These are phyloP conservation scores for Trididemnum nubilum DNA, from an alignment of 23 tunicate species.

Conservation along the genomic window DNA sequence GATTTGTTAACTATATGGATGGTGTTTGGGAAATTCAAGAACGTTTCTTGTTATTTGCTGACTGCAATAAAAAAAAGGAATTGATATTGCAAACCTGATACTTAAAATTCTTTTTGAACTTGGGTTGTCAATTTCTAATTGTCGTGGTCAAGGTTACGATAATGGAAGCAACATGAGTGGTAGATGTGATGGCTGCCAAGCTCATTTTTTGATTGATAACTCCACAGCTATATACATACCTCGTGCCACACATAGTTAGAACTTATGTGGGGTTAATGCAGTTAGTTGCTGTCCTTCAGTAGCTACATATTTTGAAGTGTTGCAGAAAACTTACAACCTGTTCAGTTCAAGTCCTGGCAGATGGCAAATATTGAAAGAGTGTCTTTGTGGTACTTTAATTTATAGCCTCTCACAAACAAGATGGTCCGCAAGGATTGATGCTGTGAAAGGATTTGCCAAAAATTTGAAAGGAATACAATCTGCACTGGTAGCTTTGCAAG, in stretches of 20 bases:
- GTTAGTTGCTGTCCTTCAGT: not conserved
- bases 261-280: constrained; percentile 16
- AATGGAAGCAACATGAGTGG: constrained; percentile 15
- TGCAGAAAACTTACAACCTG: constrained; percentile 5
- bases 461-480: not conserved
- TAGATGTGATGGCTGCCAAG: not conserved
- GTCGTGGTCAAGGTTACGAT: constrained; percentile 29
- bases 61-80: constrained; percentile 25
- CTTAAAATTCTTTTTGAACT: not conserved
- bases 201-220: not conserved
- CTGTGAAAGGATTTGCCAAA: constrained; percentile 6
- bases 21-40: not conserved
- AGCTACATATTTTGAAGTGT: not conserved
- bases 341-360: constrained; percentile 7
- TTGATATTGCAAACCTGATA: not conserved
- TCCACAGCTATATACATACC: not conserved
- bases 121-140: not conserved
- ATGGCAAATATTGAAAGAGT: not conserved
- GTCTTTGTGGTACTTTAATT: not conserved
- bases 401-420: constrained; percentile 9
- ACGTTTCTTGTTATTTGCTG: constrained; percentile 3
- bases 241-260: not conserved
- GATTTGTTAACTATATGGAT: not conserved
- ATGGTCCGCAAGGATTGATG: constrained; percentile 15
- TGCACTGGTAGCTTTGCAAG: not conserved